phyloP scores from a whole-genome alignment of 2,797 vertebrate species.

The Coreius guichenoti region DNA sequence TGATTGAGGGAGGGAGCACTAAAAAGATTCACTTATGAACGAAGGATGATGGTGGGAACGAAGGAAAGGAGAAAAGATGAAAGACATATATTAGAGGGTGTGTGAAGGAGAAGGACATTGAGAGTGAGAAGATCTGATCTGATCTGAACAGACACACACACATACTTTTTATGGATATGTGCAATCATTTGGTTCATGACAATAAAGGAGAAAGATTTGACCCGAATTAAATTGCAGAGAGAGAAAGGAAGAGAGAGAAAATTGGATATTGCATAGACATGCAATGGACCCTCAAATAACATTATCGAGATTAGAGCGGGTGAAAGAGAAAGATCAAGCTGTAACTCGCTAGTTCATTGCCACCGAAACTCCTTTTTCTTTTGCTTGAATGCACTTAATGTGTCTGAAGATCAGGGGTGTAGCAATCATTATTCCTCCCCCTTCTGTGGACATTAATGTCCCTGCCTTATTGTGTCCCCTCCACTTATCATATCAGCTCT shows the following conservation, averaged over 20 bases:
- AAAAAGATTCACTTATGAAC: background rate
- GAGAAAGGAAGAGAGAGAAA: background rate
- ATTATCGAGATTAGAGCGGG: background rate
- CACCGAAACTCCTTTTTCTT: background rate
- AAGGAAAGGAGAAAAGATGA: background rate
- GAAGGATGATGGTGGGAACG: background rate
- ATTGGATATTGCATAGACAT: slow-evolving; percentile 5
- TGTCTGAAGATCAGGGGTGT: background rate
- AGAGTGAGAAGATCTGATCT: background rate
- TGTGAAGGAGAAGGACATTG: background rate
- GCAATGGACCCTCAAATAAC: slow-evolving; percentile 19
- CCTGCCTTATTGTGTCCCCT: background rate
- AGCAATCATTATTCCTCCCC: background rate
- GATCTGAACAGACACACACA: background rate
- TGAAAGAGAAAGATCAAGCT: slow-evolving; percentile 19
- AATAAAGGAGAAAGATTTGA: slow-evolving; percentile 34
- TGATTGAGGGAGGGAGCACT: background rate
- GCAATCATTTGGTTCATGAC: background rate
- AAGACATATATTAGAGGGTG: background rate
- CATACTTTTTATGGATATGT: slow-evolving; percentile 1
- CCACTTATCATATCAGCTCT: background rate
- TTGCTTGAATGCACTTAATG: slow-evolving; percentile 10
- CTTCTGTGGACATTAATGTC: background rate
- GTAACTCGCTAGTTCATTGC: background rate
- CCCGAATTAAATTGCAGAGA: slow-evolving; percentile 16